Percentiles rank a stretch among this genome's conserved stretches.
Conservation (phyloP, 2,113 vertebrate genomes). For the Passer montanus region DNA sequence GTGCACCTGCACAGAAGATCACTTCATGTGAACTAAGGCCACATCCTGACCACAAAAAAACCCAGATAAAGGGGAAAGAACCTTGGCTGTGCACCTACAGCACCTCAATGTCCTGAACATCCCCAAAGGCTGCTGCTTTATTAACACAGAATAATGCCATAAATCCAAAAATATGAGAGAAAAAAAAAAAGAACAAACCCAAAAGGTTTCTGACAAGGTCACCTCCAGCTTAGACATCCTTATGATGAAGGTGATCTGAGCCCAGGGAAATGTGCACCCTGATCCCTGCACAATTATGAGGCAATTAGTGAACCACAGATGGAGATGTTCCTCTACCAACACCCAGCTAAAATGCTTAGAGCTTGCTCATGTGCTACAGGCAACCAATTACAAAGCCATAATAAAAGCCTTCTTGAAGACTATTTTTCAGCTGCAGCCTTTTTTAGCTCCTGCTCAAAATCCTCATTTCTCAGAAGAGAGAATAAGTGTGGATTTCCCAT, state of each 20-base stretch:
- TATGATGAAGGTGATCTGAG: background rate
- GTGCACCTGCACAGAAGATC: background rate
- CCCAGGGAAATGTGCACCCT: background rate
- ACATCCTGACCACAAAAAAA: background rate
- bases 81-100: background rate
- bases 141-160: background rate
- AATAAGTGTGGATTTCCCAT: background rate
- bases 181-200: background rate
- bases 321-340: background rate
- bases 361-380: background rate
- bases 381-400: background rate
- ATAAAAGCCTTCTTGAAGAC: background rate
- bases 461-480: background rate
- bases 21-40: background rate
- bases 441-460: conserved; percentile 2
- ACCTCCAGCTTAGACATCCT: background rate
- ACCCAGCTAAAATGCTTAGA: background rate
- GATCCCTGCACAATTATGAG: background rate
- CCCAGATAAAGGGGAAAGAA: background rate
- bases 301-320: conserved; percentile 22
- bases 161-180: background rate
- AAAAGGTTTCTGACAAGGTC: background rate
- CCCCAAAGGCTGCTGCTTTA: background rate
- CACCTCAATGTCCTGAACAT: background rate
- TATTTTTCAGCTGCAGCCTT: background rate